Conservation (phyloP, 2,797 vertebrate species). For the Scolopax rusticola region DNA sequence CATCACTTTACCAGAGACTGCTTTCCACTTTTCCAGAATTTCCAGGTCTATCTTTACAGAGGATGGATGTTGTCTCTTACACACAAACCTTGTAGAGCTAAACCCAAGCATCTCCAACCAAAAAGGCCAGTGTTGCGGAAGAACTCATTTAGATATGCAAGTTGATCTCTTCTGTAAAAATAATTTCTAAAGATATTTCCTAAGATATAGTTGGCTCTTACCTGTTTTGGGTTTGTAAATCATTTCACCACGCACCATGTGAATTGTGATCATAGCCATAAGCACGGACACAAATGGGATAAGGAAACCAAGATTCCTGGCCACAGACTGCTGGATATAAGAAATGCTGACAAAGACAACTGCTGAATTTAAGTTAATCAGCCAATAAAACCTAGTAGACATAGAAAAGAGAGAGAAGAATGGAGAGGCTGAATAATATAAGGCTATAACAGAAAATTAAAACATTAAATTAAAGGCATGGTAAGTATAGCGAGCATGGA, state of each 20-base stretch:
- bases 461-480: not conserved
- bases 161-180: not conserved
- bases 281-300: conserved; percentile 90
- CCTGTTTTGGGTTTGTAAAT: conserved; percentile 89
- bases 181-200: not conserved
- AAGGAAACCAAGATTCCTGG: conserved; percentile 89
- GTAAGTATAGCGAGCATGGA: not conserved
- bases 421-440: not conserved
- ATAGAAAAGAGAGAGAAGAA: not conserved
- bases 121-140: not conserved
- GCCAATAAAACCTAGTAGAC: conserved; percentile 90
- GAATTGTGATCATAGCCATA: conserved; percentile 87
- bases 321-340: conserved; percentile 91
- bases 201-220: conserved; percentile 64
- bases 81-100: not conserved
- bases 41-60: not conserved
- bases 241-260: conserved; percentile 89
- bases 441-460: not conserved
- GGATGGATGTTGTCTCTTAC: not conserved
- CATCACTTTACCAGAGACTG: not conserved
- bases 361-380: conserved; percentile 89
- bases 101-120: not conserved
- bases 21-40: not conserved
- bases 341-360: conserved; percentile 93
- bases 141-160: not conserved